Base-by-base conservation (phyloP, 2,113 vertebrate species). In the Apteryx mantelli region DNA sequence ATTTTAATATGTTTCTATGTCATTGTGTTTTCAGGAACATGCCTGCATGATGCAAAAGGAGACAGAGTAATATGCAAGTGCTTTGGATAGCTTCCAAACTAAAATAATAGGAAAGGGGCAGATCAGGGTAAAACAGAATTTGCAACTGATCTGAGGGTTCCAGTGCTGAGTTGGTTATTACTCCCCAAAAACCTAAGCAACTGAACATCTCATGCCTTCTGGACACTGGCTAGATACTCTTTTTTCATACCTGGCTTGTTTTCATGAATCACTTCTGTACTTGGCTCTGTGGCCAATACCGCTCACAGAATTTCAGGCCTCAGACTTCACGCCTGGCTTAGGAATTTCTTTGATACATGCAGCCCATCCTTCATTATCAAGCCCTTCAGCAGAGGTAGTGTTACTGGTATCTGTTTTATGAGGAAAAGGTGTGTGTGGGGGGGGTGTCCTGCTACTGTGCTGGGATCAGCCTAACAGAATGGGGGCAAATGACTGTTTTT, bases 61-160 rank as follows among this genome's bases (percentile, higher is more conserved):
- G 75, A 83, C 36, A 82, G 61, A 69, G 91, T 34, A 85, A 77
- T 70, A n/a, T 22, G 74, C 71, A 80, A 82, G 61, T 88, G 83
- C 88, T 96, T 93, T 96, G 91, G 65, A 30, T 64, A 71, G 55
- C 30, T 44, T 95, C 50, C 94, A 92, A 80, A 64, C 52, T 46
- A 42, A 77, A 88, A 75, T 75, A 2, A 75, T 9, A 68, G 89
- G 58, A 93, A 92, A 58, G 1, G 10, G 36, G 30, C 52, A 89
- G 82, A 70, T 68, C 36, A 73, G 74, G 73, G 21, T 78, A 28
- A 73, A 92, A 40, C 42, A 69, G 56, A 61, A 70, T 88, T 89
- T 66, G 32, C 40, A 66, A 48, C 58, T 8, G 13, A 22, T 82
- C 44, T 55, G 24, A 69, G 24, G 63, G 70, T 80, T 90, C 68